A percentile compares a stretch with the other conserved stretches of the same genome.
Conservation (phyloP, 2,113 vertebrate species). For the Oreocharis arfaki region DNA sequence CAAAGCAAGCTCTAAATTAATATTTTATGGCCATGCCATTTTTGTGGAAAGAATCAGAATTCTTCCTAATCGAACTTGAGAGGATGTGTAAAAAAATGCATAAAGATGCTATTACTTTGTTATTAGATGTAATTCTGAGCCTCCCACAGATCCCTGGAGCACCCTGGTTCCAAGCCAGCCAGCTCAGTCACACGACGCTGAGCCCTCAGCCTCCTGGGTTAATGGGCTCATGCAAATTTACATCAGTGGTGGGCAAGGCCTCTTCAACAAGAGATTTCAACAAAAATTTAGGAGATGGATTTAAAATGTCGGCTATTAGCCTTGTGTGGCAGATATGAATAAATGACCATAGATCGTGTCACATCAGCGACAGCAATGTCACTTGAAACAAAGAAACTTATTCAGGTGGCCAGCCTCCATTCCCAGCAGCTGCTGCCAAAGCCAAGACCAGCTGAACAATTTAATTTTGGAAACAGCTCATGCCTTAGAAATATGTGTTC, state of each 20-base stretch:
- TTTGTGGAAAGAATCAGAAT: neutral
- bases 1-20: neutral
- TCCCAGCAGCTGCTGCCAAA: neutral
- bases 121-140: neutral
- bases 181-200: fast-evolving
- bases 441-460: neutral
- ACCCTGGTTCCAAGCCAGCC: neutral
- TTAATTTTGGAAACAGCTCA: neutral
- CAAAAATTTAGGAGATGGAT: neutral
- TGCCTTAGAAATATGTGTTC: neutral
- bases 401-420: neutral
- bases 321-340: neutral
- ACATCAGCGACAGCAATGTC: neutral
- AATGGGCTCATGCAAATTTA: neutral
- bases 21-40: neutral
- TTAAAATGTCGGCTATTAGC: neutral
- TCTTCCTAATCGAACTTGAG: neutral
- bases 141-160: neutral
- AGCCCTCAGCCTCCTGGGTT: neutral
- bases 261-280: neutral
- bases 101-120: neutral
- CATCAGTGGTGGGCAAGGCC: neutral
- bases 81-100: neutral
- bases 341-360: neutral
- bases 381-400: neutral